Conservation (phyloP, 2,797 vertebrate genomes). For the Hafferia zeledoni region DNA sequence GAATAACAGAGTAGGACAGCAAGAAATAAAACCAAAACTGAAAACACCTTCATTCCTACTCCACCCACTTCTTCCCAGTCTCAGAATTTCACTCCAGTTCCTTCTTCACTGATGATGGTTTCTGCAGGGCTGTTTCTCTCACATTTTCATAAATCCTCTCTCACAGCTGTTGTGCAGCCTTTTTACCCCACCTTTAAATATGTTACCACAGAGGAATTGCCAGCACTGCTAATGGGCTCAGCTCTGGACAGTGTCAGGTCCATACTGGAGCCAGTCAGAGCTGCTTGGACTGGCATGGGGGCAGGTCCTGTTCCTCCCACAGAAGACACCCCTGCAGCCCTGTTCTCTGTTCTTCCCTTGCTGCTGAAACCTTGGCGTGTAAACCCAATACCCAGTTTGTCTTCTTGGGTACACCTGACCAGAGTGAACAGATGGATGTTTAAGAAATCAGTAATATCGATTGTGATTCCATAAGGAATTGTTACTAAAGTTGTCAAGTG, state of each 20-base stretch:
- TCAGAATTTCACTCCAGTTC: not conserved
- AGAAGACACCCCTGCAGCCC: not conserved
- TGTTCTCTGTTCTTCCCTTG: fast-evolving
- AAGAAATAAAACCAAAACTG: not conserved
- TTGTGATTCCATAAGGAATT: not conserved
- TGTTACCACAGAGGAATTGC: not conserved
- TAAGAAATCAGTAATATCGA: fast-evolving
- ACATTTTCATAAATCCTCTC: not conserved
- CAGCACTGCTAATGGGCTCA: not conserved
- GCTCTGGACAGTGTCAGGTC: not conserved
- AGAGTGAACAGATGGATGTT: not conserved
- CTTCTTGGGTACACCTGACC: not conserved
- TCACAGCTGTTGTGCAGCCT: not conserved
- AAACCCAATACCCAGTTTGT: not conserved
- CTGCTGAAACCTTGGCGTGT: not conserved
- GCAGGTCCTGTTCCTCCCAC: not conserved
- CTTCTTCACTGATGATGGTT: not conserved
- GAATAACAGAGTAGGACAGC: not conserved
- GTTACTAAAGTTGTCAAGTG: not conserved
- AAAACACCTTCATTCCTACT: not conserved
- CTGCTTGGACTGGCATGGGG: not conserved
- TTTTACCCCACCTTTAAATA: not conserved
- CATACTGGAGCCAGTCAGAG: not conserved
- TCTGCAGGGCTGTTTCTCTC: not conserved
- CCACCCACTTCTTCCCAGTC: not conserved